Conservation (phyloP, 2,888 invertebrate genomes). For the Leptinotarsa rubiginosa region DNA sequence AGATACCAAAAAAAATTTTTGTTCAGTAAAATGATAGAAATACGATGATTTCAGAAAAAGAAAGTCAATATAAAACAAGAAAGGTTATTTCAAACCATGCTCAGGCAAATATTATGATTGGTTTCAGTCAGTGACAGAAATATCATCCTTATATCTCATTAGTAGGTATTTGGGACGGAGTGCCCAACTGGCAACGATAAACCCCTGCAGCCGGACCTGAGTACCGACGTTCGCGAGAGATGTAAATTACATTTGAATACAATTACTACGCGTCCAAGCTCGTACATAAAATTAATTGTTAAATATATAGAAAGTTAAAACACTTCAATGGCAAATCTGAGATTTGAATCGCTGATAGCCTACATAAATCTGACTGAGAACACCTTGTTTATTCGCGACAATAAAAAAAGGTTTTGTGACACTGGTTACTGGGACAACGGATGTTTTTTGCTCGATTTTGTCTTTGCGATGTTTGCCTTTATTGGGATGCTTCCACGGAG, state of each 20-base stretch:
- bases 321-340: conserved; percentile 66
- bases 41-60: too few species aligned
- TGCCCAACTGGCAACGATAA: background rate
- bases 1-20: too few species aligned
- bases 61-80: too few species aligned
- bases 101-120: too few species aligned
- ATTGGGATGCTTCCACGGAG: conserved; percentile 41
- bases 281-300: conserved; percentile 67
- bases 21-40: too few species aligned
- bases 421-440: conserved; percentile 55
- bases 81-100: too few species aligned
- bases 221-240: conserved; percentile 45
- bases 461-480: conserved; percentile 45
- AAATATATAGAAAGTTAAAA: conserved; percentile 66
- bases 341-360: conserved; percentile 65
- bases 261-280: conserved; percentile 63
- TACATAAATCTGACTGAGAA: conserved; percentile 64
- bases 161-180: too few species aligned
- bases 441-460: conserved; percentile 44
- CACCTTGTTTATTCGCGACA: conserved; percentile 64
- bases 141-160: too few species aligned
- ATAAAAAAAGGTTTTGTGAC: conserved; percentile 58
- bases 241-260: conserved; percentile 65
- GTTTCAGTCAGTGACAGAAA: too few species aligned
- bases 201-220: conserved; percentile 34